Percentiles rank a stretch among this genome's conserved stretches.
Evolutionary conservation across 2,888 invertebrate genomes (phyloP).

Genomic region (Dolichomitus sp.): DNA sequence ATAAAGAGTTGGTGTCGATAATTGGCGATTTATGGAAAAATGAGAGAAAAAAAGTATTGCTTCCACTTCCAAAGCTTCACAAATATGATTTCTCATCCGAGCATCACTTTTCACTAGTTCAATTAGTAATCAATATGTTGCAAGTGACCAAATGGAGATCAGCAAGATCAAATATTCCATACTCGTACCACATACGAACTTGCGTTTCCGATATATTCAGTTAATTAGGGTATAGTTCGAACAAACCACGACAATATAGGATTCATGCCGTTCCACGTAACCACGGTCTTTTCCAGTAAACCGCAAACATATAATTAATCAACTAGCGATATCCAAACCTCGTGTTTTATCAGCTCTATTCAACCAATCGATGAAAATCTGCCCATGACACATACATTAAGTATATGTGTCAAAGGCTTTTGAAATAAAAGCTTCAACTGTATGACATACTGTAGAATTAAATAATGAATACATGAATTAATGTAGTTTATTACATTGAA

Average conservation of each 20-base stretch:
- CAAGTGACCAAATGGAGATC: neutral
- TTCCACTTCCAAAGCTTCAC: neutral
- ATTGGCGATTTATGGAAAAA: too few relatives aligned
- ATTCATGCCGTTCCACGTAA: neutral
- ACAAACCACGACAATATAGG: neutral
- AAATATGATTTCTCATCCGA: neutral
- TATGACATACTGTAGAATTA: neutral
- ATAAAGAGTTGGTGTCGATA: too few relatives aligned
- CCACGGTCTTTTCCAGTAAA: neutral
- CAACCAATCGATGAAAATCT: neutral
- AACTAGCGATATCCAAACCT: neutral
- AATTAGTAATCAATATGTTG: neutral
- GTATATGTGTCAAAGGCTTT: neutral
- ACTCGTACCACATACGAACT: neutral
- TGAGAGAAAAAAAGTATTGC: neutral
- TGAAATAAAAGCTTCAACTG: neutral
- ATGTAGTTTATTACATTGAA: slow-evolving; percentile 15
- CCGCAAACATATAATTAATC: neutral
- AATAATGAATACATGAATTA: neutral
- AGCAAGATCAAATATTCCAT: neutral
- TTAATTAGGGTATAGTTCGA: neutral
- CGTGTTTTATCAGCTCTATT: neutral
- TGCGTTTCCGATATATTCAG: neutral
- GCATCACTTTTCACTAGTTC: neutral
- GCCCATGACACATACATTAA: neutral